Percentiles rank a stretch among this genome's conserved stretches.
Conservation (phyloP, 2,888 invertebrate species). For the Ceraclea dissimilis region DNA sequence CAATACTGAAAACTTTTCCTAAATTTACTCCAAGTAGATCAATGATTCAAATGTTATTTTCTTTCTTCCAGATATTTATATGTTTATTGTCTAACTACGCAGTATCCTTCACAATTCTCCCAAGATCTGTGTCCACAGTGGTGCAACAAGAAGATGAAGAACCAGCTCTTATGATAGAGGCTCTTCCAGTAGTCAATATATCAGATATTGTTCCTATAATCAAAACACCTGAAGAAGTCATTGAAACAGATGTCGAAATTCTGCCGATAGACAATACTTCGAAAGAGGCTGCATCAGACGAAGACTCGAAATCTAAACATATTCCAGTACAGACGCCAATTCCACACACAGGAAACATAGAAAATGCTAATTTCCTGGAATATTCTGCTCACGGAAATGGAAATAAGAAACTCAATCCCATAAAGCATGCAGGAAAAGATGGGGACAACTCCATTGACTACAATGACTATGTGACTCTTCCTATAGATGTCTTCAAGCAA, state of each 20-base stretch:
- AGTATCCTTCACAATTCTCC: neutral
- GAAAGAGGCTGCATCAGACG: neutral
- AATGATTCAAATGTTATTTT: no score
- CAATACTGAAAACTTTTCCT: no score
- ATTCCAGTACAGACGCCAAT: constrained; percentile 1
- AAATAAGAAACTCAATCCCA: neutral
- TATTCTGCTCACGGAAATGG: constrained; percentile 6
- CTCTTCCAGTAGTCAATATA: constrained; percentile 1
- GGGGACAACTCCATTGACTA: constrained; percentile 6
- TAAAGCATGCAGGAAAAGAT: neutral
- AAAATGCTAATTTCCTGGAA: constrained; percentile 8
- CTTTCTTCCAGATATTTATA: neutral
- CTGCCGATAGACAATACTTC: neutral
- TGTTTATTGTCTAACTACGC: neutral
- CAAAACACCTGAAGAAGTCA: neutral
- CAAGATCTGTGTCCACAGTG: neutral
- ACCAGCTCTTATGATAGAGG: neutral
- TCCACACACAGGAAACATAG: constrained; percentile 8
- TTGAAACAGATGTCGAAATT: neutral
- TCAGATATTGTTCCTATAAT: neutral
- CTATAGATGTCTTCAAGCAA: constrained; percentile 12
- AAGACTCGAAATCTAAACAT: neutral
- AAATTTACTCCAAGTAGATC: no score
- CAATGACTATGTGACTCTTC: constrained; percentile 5
- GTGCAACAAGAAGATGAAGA: neutral